These are phyloP conservation scores for Tipula vernalis DNA, from an alignment of 2,888 invertebrate species.

Conservation along the genomic window DNA sequence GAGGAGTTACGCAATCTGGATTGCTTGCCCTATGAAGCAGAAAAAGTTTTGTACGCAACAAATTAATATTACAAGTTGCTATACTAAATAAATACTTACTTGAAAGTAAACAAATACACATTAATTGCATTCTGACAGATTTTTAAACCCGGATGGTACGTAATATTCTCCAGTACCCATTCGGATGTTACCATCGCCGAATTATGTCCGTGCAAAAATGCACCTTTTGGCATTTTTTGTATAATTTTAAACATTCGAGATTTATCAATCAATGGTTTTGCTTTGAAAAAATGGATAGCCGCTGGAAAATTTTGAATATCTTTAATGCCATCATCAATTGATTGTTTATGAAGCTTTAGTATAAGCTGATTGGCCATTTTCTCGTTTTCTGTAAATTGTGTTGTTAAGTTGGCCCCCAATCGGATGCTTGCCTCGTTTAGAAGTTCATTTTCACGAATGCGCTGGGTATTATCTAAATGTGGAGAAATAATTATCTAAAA, in stretches of 20 bases:
- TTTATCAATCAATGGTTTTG: slow-evolving; percentile 37
- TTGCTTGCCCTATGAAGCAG: not conserved
- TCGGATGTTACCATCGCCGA: slow-evolving; percentile 38
- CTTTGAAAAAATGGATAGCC: slow-evolving; percentile 41
- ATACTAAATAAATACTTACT: slow-evolving; percentile 12
- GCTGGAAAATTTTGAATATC: slow-evolving; percentile 36
- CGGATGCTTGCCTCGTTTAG: not conserved
- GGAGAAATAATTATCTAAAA: too few species aligned
- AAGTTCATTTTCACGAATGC: not conserved
- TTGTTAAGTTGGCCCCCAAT: not conserved
- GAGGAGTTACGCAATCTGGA: not conserved
- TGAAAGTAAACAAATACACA: slow-evolving; percentile 21
- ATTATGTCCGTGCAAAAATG: slow-evolving; percentile 42
- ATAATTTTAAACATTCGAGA: slow-evolving; percentile 44
- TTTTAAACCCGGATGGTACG: slow-evolving; percentile 33
- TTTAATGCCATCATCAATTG: slow-evolving; percentile 11
- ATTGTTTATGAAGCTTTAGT: not conserved
- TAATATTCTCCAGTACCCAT: slow-evolving; percentile 40
- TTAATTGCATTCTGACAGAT: slow-evolving; percentile 24
- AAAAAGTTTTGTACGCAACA: not conserved
- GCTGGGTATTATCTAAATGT: not conserved
- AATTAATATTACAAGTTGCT: not conserved
- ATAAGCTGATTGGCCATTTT: not conserved
- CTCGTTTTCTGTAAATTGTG: not conserved
- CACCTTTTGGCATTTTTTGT: slow-evolving; percentile 43